phyloP scores from a whole-genome alignment of 2,797 vertebrate species.

The Bufotes viridis region DNA sequence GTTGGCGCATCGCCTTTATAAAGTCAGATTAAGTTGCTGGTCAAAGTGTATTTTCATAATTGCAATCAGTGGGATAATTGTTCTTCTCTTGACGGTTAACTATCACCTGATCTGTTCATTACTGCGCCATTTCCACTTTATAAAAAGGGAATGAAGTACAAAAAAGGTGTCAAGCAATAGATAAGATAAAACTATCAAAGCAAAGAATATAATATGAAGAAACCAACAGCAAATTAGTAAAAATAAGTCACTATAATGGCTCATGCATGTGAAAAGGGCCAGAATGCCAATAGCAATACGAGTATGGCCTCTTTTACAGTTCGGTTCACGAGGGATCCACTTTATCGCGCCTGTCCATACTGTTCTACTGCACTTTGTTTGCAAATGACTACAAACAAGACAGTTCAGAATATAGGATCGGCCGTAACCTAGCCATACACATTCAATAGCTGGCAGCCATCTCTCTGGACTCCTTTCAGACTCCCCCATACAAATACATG shows the following conservation, averaged over 20 bases:
- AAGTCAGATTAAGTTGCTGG: neutral
- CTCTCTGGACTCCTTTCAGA: too few relatives aligned
- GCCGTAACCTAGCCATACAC: too few relatives aligned
- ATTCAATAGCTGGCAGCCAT: too few relatives aligned
- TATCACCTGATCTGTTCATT: neutral
- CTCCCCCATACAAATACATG: too few relatives aligned
- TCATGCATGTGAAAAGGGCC: neutral
- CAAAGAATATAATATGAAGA: neutral
- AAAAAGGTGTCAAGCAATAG: neutral
- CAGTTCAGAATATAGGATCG: too few relatives aligned
- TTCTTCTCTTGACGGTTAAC: neutral
- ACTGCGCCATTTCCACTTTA: neutral
- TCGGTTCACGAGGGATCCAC: too few relatives aligned
- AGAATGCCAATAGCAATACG: neutral
- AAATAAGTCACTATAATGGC: neutral
- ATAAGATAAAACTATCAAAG: neutral
- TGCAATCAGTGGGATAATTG: neutral
- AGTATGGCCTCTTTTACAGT: too few relatives aligned
- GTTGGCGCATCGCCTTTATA: neutral
- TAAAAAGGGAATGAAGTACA: neutral
- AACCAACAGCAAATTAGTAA: neutral
- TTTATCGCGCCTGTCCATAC: too few relatives aligned
- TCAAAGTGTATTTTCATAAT: slow-evolving; percentile 5
- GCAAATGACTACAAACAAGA: too few relatives aligned
- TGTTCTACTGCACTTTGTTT: too few relatives aligned